Evolutionary conservation across 2,888 invertebrate species (phyloP).

Genomic region (Orthosia incerta): DNA sequence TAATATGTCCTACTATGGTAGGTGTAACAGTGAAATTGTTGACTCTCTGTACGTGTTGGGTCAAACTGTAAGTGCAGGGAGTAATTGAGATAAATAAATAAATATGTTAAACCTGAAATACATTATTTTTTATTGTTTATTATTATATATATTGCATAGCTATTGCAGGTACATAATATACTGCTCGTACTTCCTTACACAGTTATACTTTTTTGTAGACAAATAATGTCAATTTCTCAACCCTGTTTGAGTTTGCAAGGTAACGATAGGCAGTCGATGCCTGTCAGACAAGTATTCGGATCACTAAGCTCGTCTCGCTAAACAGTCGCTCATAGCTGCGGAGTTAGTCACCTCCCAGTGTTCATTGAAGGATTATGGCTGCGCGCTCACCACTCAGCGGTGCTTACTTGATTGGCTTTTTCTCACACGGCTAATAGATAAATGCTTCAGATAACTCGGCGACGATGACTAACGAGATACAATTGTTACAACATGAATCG

Average conservation of each 20-base stretch:
- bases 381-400: constrained; percentile 41
- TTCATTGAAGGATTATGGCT: constrained; percentile 80
- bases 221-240: constrained; percentile 13
- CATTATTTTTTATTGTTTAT: no score
- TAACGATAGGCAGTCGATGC: constrained; percentile 46
- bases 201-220: neutral
- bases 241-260: constrained; percentile 26
- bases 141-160: neutral
- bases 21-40: no score
- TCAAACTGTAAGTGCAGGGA: no score
- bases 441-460: constrained; percentile 69
- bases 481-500: constrained; percentile 59
- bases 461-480: constrained; percentile 64
- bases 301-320: constrained; percentile 68
- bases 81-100: no score
- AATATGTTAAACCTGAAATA: no score
- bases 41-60: no score
- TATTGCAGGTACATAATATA: neutral
- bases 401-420: constrained; percentile 69
- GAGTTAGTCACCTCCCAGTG: constrained; percentile 75
- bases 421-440: constrained; percentile 80
- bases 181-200: neutral
- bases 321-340: constrained; percentile 71
- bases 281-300: constrained; percentile 64
- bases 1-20: no score